phyloP scores from a whole-genome alignment of 2,797 vertebrate genomes.

The Valencia hispanica region DNA sequence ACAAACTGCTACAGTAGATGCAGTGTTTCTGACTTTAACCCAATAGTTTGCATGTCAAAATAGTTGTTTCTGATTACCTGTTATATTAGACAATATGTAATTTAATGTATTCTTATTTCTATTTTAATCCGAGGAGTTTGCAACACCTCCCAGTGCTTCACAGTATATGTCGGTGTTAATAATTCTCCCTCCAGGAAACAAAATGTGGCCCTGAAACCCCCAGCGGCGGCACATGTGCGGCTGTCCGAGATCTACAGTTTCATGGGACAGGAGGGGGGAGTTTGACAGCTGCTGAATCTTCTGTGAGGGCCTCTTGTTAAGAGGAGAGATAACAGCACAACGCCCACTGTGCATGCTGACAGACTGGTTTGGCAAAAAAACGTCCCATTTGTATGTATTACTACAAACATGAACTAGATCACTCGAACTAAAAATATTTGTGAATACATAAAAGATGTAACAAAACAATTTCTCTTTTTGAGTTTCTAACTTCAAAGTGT shows the following conservation, averaged over 20 bases:
- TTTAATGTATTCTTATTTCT: neutral
- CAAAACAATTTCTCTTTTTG: neutral
- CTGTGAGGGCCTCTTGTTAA: constrained; percentile 67
- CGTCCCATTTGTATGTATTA: constrained; percentile 16
- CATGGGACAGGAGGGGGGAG: constrained; percentile 18
- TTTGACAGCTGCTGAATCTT: constrained; percentile 69
- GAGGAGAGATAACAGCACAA: constrained; percentile 18
- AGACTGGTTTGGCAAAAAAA: constrained; percentile 61
- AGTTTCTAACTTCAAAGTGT: neutral
- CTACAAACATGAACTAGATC: neutral
- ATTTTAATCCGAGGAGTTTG: neutral
- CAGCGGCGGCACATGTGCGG: constrained; percentile 49
- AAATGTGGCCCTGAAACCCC: neutral
- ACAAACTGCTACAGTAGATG: neutral
- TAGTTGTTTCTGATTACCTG: neutral
- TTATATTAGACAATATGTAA: neutral
- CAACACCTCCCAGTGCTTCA: neutral
- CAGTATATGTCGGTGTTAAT: neutral
- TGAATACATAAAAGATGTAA: neutral
- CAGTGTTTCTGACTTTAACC: neutral
- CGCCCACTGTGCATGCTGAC: constrained; percentile 56
- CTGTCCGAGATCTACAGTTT: constrained; percentile 16
- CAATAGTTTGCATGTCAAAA: neutral
- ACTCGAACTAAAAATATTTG: neutral
- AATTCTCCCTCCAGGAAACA: neutral